Evolutionary conservation across 2,113 vertebrate genomes (phyloP), one percentile per base, ranked within the genome.

Genomic region (Herpailurus yagouaroundi): DNA sequence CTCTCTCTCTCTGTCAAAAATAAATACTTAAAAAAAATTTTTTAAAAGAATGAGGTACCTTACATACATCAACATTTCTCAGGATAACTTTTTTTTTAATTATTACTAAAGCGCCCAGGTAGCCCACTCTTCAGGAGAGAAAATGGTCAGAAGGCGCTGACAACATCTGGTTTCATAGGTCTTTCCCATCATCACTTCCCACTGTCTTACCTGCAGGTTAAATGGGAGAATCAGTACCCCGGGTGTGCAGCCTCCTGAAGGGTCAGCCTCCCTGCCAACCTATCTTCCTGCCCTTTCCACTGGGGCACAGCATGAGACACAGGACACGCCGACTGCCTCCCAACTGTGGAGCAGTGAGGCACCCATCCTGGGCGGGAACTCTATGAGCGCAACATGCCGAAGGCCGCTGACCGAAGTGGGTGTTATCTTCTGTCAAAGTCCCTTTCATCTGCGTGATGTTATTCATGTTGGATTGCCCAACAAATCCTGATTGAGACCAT

Each of bases 361-460:
- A 12, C 14, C 4, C 4, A 1, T 10, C 4, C 29, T 4, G 10
- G 68, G 13, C 13, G 9, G n/a, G 31, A n/a, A 12, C 1, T 0
- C 16, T 10, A 0, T 25, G 7, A 36, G 15, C 1, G 3, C 16
- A 9, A 11, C 4, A 0, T 3, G 19, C 3, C 1, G 0, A 41
- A 21, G 27, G 6, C 11, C 1, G 5, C 11, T 29, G 31, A 38
- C 64, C 29, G 33, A 45, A 7, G 38, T 21, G 19, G 0, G 0
- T 4, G 0, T 7, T 7, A 1, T 41, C 50, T 83, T 23, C 66
- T 3, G 5, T 48, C 23, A 21, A 27, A 38, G 16, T 69, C 36
- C 7, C 8, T 23, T 41, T 11, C 12, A 5, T 9, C 38, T 27
- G 29, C 25, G 29, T 33, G 25, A 16, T 14, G 63, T 21, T 71